Percentiles rank a stretch among this genome's conserved stretches.
phyloP scores from a whole-genome alignment of 2,888 invertebrate genomes.

The Drosophila tripunctata region DNA sequence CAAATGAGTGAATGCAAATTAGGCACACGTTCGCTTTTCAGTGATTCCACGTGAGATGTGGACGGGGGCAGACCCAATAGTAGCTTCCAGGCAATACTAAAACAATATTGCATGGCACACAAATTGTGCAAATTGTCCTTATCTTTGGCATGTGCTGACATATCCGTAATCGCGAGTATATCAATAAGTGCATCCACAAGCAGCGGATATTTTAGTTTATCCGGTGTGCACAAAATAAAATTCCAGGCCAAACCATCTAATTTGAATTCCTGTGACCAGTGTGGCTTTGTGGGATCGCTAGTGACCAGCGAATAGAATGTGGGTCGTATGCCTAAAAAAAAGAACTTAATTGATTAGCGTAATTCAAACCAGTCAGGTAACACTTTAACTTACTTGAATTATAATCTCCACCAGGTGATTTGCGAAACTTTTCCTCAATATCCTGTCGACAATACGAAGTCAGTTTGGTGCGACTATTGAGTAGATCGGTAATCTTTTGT shows the following conservation, averaged over 20 bases:
- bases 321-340: constrained; percentile 89
- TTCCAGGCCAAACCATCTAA: constrained; percentile 96
- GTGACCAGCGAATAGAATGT: constrained; percentile 95
- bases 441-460: constrained; percentile 89
- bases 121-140: constrained; percentile 86
- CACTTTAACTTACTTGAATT: constrained; percentile 71
- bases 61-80: constrained; percentile 95
- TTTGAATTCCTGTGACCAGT: constrained; percentile 91
- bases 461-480: constrained; percentile 86
- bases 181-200: constrained; percentile 94
- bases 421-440: constrained; percentile 90
- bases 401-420: constrained; percentile 84
- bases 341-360: constrained; percentile 78
- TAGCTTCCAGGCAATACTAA: constrained; percentile 87
- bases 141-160: constrained; percentile 85
- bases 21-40: constrained; percentile 89
- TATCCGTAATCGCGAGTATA: constrained; percentile 92
- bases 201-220: constrained; percentile 94
- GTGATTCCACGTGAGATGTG: constrained; percentile 92
- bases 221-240: constrained; percentile 96
- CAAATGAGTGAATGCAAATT: constrained; percentile 94
- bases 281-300: constrained; percentile 85
- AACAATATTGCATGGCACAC: constrained; percentile 95
- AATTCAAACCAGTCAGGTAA: background rate
- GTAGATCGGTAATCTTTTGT: constrained; percentile 85